Evolutionary conservation across 2,797 vertebrate species (phyloP).

Genomic region (Muscicapa comitata): DNA sequence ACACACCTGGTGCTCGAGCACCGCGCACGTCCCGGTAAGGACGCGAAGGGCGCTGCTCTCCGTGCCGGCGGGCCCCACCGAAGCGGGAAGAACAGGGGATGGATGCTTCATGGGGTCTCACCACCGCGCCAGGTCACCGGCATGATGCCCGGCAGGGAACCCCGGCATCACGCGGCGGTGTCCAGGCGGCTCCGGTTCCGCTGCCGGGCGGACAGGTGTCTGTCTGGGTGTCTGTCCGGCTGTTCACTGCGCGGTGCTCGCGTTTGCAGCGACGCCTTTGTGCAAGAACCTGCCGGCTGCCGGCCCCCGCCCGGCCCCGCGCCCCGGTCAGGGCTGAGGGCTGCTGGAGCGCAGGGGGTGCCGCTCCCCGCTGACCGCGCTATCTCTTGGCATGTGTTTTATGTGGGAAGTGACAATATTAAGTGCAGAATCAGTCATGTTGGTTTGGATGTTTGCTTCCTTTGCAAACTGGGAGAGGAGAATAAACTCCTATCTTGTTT

Average conservation of each 20-base stretch:
- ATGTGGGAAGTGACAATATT: too few relatives aligned
- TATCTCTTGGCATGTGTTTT: too few relatives aligned
- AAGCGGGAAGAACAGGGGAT: not conserved
- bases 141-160: not conserved
- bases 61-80: not conserved
- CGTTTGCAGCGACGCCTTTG: not conserved
- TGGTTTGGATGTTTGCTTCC: not conserved
- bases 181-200: not conserved
- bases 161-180: not conserved
- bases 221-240: not conserved
- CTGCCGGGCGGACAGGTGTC: not conserved
- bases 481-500: not conserved
- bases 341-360: accelerated
- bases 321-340: too few relatives aligned
- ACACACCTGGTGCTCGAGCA: not conserved
- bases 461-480: not conserved
- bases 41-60: not conserved
- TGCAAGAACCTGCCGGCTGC: not conserved
- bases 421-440: not conserved
- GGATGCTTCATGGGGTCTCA: not conserved
- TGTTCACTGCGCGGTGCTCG: not conserved
- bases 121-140: too few relatives aligned
- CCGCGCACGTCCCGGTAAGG: too few relatives aligned
- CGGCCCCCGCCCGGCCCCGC: not conserved
- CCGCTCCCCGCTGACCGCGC: not conserved